A percentile compares a stretch with the other conserved stretches of the same genome.
These are phyloP conservation scores for Ornithoptera alexandrae DNA, from an alignment of 2,888 invertebrate genomes.

Conservation along the genomic window DNA sequence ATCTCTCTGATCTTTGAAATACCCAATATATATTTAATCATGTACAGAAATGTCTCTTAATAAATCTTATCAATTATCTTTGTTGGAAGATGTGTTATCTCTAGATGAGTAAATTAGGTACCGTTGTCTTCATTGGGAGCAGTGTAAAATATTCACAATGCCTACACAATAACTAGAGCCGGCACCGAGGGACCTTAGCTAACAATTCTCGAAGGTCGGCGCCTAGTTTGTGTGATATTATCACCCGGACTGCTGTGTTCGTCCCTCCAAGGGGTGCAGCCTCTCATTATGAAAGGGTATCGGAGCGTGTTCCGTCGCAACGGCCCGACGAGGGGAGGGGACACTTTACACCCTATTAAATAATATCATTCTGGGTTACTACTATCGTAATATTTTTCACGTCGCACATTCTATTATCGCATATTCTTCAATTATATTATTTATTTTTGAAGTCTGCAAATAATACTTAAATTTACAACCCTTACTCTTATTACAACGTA, in stretches of 20 bases:
- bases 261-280: constrained; percentile 3
- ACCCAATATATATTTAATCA: too few species aligned
- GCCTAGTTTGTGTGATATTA: constrained; percentile 10
- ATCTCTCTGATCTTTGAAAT: too few species aligned
- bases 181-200: background rate
- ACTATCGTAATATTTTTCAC: background rate
- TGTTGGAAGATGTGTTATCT: background rate
- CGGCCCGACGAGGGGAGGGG: background rate
- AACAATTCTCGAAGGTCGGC: background rate
- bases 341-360: constrained; percentile 5
- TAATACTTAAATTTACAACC: too few species aligned
- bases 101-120: background rate
- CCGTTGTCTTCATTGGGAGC: background rate
- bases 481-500: too few species aligned
- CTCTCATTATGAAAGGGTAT: constrained; percentile 14
- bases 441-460: too few species aligned
- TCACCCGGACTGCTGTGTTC: background rate
- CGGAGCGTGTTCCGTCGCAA: constrained; percentile 1
- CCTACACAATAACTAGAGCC: background rate
- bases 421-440: too few species aligned
- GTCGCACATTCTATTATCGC: background rate
- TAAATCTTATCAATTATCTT: too few species aligned
- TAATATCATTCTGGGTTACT: constrained; percentile 3
- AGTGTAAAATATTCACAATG: background rate
- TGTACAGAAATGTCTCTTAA: too few species aligned